Base-by-base conservation (phyloP, 2,113 vertebrate species). In the Alligator sinensis region DNA sequence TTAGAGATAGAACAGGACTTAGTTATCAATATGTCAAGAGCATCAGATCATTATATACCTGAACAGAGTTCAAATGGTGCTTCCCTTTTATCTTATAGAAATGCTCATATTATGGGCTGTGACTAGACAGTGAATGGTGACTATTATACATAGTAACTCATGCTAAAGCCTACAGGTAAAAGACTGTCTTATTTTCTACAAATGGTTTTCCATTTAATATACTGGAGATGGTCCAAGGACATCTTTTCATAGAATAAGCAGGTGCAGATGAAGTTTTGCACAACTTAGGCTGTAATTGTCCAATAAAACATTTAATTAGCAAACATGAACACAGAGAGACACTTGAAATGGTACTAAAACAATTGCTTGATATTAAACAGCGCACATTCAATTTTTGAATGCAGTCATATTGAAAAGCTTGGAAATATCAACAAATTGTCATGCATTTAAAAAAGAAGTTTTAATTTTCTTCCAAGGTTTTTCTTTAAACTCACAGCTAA, bases 211-310 rank as follows among this genome's bases (percentile, higher is more conserved):
- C 96, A 97, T 97, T 98, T 97, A 98, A 93, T 95, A 92, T 94
- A 96, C 96, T 98, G 98, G 98, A 98, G 97, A 96, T 97, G 96
- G 97, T 98, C 98, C 98, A 98, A 98, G 98, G 98, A 98, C 98
- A 84, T 98, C 97, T 97, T 98, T 98, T 98, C 97, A 98, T 82
- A 88, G 85, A 80, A 86, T 91, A 97, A 98, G 97, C 98, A 98
- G 98, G 98, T 98, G 98, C 96, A 98, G 97, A 97, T 98, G 97
- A 98, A 98, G 98, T 98, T 98, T 98, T 97, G 94, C 96, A 96
- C 97, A 98, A 98, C 97, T 98, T 98, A 96, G 89, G 87, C 94
- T 95, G 94, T 95, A 92, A 92, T 96, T 92, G 86, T 96, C 95
- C 68, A 74, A 97, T 97, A 97, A 98, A 97, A 96, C 97, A 97